A percentile compares a stretch with the other conserved stretches of the same genome.
These are phyloP conservation scores for Scleropages formosus DNA, from an alignment of 2,797 vertebrate species.

Conservation along the genomic window DNA sequence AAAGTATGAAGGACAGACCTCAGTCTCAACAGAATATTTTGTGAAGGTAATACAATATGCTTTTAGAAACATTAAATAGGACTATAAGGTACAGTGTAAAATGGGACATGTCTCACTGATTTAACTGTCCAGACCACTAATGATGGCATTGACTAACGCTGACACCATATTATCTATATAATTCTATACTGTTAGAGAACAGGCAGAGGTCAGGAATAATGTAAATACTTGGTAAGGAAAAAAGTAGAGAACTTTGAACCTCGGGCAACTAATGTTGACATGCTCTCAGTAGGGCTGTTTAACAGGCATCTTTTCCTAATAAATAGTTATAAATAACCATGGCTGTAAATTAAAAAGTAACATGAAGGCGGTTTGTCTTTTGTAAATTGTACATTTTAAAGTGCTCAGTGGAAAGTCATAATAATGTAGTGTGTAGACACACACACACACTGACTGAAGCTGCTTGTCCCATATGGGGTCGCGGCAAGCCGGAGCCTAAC, in stretches of 20 bases:
- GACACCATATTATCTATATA: background rate
- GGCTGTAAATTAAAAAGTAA: background rate
- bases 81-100: background rate
- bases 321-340: background rate
- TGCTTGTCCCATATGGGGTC: too few species aligned
- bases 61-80: background rate
- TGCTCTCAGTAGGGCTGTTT: background rate
- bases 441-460: too few species aligned
- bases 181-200: background rate
- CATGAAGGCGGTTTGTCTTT: background rate
- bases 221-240: background rate
- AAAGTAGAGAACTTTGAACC: background rate
- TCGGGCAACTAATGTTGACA: background rate
- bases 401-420: background rate
- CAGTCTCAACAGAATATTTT: conserved; percentile 14
- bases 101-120: background rate
- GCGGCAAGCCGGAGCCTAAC: too few species aligned
- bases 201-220: background rate
- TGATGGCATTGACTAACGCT: background rate
- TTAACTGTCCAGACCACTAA: background rate
- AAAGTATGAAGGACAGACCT: background rate
- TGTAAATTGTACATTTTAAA: background rate
- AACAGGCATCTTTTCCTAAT: background rate
- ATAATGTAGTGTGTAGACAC: too few species aligned
- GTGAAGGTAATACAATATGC: conserved; percentile 5